A percentile compares a stretch with the other conserved stretches of the same genome.
Conservation (phyloP, 1,140 invertebrate genomes). For the Ylistrum balloti region DNA sequence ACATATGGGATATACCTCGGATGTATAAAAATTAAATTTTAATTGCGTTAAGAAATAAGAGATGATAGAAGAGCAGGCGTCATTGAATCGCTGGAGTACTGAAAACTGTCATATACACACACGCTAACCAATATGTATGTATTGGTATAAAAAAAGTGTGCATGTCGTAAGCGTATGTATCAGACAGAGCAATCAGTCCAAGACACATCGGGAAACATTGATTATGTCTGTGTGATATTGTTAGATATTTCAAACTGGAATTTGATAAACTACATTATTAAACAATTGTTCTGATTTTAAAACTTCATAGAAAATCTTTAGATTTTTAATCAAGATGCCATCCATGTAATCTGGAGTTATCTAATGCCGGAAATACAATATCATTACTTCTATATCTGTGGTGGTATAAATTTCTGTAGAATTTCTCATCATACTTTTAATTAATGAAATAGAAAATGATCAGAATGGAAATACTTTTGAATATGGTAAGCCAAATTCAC, state of each 20-base stretch:
- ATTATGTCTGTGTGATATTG: too few species aligned
- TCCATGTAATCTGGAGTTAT: too few species aligned
- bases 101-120: background rate
- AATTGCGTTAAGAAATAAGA: background rate
- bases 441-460: too few species aligned
- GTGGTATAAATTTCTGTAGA: too few species aligned
- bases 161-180: background rate
- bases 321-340: too few species aligned
- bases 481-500: too few species aligned
- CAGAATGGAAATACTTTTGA: too few species aligned
- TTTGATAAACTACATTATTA: background rate
- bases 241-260: background rate
- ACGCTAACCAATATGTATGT: background rate
- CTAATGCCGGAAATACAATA: too few species aligned
- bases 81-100: background rate
- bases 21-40: conserved; percentile 15
- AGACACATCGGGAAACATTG: background rate
- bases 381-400: too few species aligned
- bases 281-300: too few species aligned
- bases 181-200: background rate
- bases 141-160: background rate
- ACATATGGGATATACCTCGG: background rate
- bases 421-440: too few species aligned
- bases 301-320: too few species aligned
- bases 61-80: conserved; percentile 11